Conservation (phyloP, 2,113 vertebrate genomes). For the Bucco capensis region DNA sequence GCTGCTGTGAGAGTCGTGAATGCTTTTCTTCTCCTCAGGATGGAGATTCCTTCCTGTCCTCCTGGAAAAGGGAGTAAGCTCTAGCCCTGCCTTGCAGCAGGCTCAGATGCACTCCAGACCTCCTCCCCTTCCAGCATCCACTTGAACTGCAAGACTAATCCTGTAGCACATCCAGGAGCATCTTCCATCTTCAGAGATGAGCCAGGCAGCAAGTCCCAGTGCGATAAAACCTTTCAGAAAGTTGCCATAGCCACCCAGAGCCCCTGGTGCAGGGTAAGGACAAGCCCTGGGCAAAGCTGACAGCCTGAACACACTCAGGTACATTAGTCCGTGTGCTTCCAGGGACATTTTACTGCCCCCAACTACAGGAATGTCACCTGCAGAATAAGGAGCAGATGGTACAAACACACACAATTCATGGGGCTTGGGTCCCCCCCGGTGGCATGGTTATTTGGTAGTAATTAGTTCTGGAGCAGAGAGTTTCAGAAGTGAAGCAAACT, state of each 20-base stretch:
- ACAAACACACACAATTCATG: background rate
- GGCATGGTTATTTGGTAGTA: background rate
- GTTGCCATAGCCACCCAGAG: background rate
- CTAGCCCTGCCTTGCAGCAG: background rate
- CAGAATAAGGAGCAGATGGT: conserved; percentile 44
- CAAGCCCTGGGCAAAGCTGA: background rate
- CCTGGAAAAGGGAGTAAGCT: background rate
- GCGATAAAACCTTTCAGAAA: background rate
- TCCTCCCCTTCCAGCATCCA: background rate
- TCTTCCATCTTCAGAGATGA: background rate
- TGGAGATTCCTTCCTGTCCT: background rate
- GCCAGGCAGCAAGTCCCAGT: background rate
- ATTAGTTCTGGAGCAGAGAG: background rate
- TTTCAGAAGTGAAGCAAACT: conserved; percentile 17
- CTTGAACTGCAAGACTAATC: background rate
- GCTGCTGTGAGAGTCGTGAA: background rate
- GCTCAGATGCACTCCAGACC: fast-evolving
- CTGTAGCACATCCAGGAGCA: background rate
- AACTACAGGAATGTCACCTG: background rate
- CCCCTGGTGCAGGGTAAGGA: fast-evolving
- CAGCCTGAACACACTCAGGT: background rate
- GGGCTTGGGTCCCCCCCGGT: background rate
- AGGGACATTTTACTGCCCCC: background rate
- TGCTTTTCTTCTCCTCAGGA: background rate
- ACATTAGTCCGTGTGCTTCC: background rate